These are phyloP conservation scores for Lissonota sp. DNA, from an alignment of 2,888 invertebrate genomes.

Conservation along the genomic window DNA sequence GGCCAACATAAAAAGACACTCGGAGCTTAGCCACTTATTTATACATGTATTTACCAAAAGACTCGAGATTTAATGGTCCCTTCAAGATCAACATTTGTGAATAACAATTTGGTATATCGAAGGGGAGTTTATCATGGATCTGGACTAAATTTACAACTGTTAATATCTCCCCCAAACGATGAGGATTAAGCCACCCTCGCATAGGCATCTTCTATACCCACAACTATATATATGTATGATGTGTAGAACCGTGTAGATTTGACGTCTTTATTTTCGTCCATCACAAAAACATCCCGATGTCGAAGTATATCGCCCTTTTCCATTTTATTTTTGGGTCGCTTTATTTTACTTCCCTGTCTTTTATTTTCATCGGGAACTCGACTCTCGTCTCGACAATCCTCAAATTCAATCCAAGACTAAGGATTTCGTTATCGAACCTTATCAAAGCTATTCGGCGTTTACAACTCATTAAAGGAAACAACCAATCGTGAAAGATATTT, in stretches of 20 bases:
- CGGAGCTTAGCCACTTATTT: constrained; percentile 32
- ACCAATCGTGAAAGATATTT: too few relatives aligned
- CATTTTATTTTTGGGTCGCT: constrained; percentile 43
- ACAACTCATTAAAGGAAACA: too few relatives aligned
- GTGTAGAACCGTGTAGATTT: constrained; percentile 11
- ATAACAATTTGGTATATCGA: constrained; percentile 20
- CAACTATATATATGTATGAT: neutral
- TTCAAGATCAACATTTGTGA: neutral
- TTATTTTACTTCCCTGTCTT: neutral
- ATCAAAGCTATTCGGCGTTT: too few relatives aligned
- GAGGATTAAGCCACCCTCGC: constrained; percentile 51
- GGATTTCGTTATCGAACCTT: too few relatives aligned
- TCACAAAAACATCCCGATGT: constrained; percentile 39
- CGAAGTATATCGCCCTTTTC: constrained; percentile 21
- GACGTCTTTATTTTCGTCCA: constrained; percentile 49
- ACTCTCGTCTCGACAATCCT: too few relatives aligned
- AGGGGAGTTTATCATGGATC: constrained; percentile 45
- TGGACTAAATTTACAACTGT: constrained; percentile 54
- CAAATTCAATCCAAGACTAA: too few relatives aligned
- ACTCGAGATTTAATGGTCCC: constrained; percentile 14
- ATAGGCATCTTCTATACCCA: neutral
- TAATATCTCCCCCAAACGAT: constrained; percentile 10
- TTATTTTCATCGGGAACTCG: neutral
- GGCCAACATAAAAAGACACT: neutral
- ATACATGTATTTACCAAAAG: constrained; percentile 29